A percentile compares a stretch with the other conserved stretches of the same genome.
Evolutionary conservation across 2,888 invertebrate genomes (phyloP).

Genomic region (Anorthoa munda): DNA sequence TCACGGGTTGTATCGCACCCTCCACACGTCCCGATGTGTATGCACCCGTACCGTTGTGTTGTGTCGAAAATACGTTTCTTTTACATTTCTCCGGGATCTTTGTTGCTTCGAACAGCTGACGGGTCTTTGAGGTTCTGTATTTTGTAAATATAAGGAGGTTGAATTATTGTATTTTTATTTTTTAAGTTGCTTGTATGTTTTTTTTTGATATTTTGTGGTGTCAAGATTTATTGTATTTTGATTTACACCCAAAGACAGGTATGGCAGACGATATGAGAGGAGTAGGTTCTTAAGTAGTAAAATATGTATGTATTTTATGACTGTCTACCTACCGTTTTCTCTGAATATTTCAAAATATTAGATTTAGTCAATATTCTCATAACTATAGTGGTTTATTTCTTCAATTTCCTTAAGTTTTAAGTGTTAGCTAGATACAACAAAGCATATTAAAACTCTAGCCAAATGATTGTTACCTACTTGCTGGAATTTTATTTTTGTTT

Average conservation of each 20-base stretch:
- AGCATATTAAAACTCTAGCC: neutral
- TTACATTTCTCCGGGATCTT: slow-evolving; percentile 40
- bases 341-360: neutral
- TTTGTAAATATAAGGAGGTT: slow-evolving; percentile 3
- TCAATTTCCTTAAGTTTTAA: neutral
- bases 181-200: neutral
- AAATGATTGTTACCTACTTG: neutral
- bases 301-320: neutral
- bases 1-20: slow-evolving; percentile 75
- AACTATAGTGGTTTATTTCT: neutral
- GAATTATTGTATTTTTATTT: neutral
- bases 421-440: neutral
- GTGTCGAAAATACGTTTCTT: slow-evolving; percentile 52
- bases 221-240: neutral
- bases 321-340: neutral
- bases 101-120: slow-evolving; percentile 61
- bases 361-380: neutral
- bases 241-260: neutral
- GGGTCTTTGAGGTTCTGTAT: slow-evolving; percentile 11
- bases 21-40: slow-evolving; percentile 65
- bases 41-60: slow-evolving; percentile 33
- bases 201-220: neutral
- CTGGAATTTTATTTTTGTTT: neutral
- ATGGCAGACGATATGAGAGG: too few species aligned
- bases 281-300: neutral